Percentiles rank a stretch among this genome's conserved stretches.
These are phyloP conservation scores for Alloplasta piceator DNA, from an alignment of 2,888 invertebrate genomes.

Conservation along the genomic window DNA sequence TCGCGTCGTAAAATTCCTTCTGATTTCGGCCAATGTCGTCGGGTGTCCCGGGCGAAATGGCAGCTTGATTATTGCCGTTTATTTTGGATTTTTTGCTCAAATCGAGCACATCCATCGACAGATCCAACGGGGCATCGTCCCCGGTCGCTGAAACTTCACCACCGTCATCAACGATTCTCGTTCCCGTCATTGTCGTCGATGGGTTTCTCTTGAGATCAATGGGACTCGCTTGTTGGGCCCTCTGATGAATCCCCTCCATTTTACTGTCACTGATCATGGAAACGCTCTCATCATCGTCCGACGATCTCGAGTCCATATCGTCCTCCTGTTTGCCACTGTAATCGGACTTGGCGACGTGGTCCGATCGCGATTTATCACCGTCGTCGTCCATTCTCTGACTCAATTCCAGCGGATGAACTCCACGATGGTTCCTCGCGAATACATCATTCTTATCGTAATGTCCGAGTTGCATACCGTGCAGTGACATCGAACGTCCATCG, in stretches of 20 bases:
- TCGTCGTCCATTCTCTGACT: constrained; percentile 69
- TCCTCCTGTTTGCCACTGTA: constrained; percentile 73
- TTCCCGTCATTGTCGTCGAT: background rate
- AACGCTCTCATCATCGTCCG: constrained; percentile 74
- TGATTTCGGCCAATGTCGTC: constrained; percentile 54
- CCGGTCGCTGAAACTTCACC: constrained; percentile 39
- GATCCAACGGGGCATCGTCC: constrained; percentile 87
- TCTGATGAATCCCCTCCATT: constrained; percentile 76
- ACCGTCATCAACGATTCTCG: constrained; percentile 42
- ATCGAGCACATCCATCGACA: constrained; percentile 92
- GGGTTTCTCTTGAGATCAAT: constrained; percentile 75
- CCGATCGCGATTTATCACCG: constrained; percentile 64
- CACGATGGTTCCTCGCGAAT: constrained; percentile 51
- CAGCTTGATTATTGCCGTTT: background rate
- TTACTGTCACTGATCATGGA: constrained; percentile 81
- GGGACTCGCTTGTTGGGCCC: constrained; percentile 77
- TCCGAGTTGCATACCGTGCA: constrained; percentile 43
- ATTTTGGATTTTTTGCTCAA: constrained; percentile 88
- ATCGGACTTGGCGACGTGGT: constrained; percentile 69
- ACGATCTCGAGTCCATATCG: constrained; percentile 78
- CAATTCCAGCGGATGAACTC: constrained; percentile 70
- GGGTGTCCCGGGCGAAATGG: constrained; percentile 13
- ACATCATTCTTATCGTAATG: constrained; percentile 65
- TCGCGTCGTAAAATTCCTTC: constrained; percentile 80
- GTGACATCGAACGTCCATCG: constrained; percentile 46